Percentiles rank a stretch among this genome's conserved stretches.
Evolutionary conservation across 2,113 vertebrate species (phyloP).

Genomic region (Cebus imitator): DNA sequence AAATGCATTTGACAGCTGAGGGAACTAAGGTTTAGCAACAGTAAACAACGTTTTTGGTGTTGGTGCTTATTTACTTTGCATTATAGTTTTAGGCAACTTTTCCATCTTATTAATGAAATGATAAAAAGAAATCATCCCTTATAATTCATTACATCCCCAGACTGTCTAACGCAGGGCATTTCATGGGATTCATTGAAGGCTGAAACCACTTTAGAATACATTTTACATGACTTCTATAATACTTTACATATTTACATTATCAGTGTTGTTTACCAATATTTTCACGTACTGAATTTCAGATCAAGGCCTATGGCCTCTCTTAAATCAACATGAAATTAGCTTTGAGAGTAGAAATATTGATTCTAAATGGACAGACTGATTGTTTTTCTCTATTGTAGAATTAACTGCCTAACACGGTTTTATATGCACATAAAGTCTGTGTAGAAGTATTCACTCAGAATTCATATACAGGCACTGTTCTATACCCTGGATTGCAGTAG

Average conservation of each 20-base stretch:
- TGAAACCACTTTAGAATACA: not conserved
- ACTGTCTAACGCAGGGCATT: not conserved
- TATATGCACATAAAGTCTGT: not conserved
- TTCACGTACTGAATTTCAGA: not conserved
- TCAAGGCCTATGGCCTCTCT: not conserved
- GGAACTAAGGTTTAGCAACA: not conserved
- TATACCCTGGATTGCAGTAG: not conserved
- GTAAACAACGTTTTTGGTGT: not conserved
- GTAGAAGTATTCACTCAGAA: not conserved
- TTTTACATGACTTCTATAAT: too few species aligned
- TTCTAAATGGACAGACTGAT: not conserved
- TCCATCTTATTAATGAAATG: not conserved
- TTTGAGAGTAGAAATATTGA: constrained; percentile 18
- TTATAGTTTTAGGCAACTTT: not conserved
- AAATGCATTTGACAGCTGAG: not conserved
- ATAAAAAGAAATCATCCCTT: not conserved
- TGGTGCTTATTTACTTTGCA: not conserved
- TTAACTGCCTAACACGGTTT: not conserved
- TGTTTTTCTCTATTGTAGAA: not conserved
- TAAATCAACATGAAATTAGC: not conserved
- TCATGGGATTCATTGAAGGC: not conserved
- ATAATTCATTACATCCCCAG: not conserved
- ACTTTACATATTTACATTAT: not conserved
- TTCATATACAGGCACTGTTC: not conserved
- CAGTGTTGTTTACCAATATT: not conserved